These are phyloP conservation scores for Drosophila parabipectinata DNA, from an alignment of 1,140 invertebrate species.

Conservation along the genomic window DNA sequence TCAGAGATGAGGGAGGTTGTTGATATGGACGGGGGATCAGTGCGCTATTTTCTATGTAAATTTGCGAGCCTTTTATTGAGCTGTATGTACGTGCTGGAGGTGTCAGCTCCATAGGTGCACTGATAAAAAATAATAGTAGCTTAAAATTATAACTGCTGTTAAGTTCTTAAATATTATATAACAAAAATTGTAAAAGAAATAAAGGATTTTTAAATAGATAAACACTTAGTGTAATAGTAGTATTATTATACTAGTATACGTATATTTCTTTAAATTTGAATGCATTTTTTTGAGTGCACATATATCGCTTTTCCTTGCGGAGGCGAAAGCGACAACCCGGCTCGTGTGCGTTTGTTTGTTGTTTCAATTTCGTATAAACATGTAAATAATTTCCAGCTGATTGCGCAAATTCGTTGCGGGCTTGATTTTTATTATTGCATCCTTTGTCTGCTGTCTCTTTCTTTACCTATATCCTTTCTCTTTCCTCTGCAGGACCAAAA, in stretches of 20 bases:
- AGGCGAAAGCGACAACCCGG: conserved; percentile 32
- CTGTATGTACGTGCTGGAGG: conserved; percentile 55
- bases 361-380: conserved; percentile 82
- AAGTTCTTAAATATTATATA: background rate
- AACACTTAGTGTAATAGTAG: too few relatives aligned
- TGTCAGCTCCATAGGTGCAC: conserved; percentile 22
- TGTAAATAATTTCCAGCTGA: conserved; percentile 81
- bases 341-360: conserved; percentile 62
- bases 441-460: conserved; percentile 31
- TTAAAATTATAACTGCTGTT: too few relatives aligned
- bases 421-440: conserved; percentile 82
- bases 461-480: conserved; percentile 2
- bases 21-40: background rate
- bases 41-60: conserved; percentile 73
- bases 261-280: background rate
- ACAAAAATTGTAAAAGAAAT: too few relatives aligned
- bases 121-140: background rate
- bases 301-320: conserved; percentile 23
- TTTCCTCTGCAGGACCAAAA: conserved; percentile 5
- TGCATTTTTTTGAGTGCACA: conserved; percentile 26
- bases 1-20: background rate
- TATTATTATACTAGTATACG: too few relatives aligned
- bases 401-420: conserved; percentile 79
- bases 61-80: conserved; percentile 72
- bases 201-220: too few relatives aligned